These are phyloP conservation scores for Helicoverpa zea DNA, from an alignment of 1,140 invertebrate species.

Conservation along the genomic window DNA sequence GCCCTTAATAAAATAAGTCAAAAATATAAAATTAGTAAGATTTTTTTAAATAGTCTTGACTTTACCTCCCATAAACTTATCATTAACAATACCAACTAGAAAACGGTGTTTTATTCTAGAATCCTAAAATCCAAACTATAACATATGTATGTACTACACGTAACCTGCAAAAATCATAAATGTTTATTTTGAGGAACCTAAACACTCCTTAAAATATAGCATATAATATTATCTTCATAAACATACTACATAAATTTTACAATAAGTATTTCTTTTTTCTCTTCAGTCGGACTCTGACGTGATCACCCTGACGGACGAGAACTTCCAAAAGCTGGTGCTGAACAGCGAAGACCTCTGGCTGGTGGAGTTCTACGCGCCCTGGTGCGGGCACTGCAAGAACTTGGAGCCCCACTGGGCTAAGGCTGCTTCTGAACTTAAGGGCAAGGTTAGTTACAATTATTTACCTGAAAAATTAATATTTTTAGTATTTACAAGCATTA, in stretches of 20 bases:
- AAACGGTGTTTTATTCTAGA: too few relatives aligned
- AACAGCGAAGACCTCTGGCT: constrained; percentile 97
- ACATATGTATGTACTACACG: too few relatives aligned
- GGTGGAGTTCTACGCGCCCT: constrained; percentile 99
- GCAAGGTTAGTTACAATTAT: constrained; percentile 88
- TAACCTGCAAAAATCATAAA: too few relatives aligned
- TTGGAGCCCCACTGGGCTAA: constrained; percentile 97
- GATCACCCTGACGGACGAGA: constrained; percentile 96
- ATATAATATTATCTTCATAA: not conserved
- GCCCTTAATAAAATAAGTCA: too few relatives aligned
- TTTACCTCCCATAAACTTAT: not conserved
- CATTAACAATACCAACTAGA: not conserved
- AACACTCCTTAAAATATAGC: not conserved
- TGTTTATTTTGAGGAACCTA: too few relatives aligned
- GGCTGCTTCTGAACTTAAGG: constrained; percentile 97
- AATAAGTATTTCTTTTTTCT: constrained; percentile 49
- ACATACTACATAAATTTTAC: not conserved
- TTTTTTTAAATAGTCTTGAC: not conserved
- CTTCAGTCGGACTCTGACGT: constrained; percentile 89
- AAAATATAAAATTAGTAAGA: too few relatives aligned
- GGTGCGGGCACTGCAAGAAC: constrained; percentile 99
- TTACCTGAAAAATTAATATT: not conserved
- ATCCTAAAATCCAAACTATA: too few relatives aligned
- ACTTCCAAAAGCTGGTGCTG: constrained; percentile 97
- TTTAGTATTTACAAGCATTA: not conserved